These are phyloP conservation scores for Anastatus disparis DNA, from an alignment of 1,140 invertebrate species.

Conservation along the genomic window DNA sequence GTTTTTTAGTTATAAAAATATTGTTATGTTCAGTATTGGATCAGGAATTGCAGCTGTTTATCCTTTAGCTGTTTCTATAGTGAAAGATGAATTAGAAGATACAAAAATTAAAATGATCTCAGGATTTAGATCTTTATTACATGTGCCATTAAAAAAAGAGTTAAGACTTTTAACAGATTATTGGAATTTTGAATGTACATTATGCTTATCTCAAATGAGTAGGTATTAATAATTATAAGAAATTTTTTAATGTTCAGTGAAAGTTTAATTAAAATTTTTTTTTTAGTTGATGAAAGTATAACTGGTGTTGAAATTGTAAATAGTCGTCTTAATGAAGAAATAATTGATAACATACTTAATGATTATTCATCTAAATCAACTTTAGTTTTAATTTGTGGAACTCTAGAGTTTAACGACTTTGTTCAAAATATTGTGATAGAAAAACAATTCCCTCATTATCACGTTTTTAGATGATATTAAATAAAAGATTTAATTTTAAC, in stretches of 20 bases:
- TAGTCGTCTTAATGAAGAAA: conserved; percentile 46
- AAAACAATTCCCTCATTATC: conserved; percentile 47
- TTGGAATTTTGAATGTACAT: conserved; percentile 71
- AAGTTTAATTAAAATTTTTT: conserved; percentile 23
- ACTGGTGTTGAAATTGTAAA: conserved; percentile 52
- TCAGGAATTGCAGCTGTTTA: conserved; percentile 74
- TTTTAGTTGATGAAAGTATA: conserved; percentile 41
- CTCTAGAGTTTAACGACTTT: conserved; percentile 53
- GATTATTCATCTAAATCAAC: conserved; percentile 42
- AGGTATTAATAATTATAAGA: conserved; percentile 29
- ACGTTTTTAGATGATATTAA: conserved; percentile 57
- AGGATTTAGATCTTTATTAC: conserved; percentile 62
- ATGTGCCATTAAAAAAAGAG: conserved; percentile 67
- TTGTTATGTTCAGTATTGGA: conserved; percentile 71
- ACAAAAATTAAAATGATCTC: conserved; percentile 66
- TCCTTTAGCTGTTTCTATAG: conserved; percentile 64
- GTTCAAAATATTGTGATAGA: conserved; percentile 43
- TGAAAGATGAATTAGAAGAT: conserved; percentile 70
- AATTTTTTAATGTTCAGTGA: conserved; percentile 15
- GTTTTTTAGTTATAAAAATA: conserved; percentile 56
- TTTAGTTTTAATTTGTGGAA: conserved; percentile 61
- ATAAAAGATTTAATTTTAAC: too few relatives aligned
- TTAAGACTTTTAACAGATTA: conserved; percentile 65
- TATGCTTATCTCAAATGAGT: conserved; percentile 64
- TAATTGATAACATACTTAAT: conserved; percentile 45